A percentile compares a stretch with the other conserved stretches of the same genome.
Evolutionary conservation across 2,888 invertebrate species (phyloP).

Genomic region (Ptilodon capucinus): DNA sequence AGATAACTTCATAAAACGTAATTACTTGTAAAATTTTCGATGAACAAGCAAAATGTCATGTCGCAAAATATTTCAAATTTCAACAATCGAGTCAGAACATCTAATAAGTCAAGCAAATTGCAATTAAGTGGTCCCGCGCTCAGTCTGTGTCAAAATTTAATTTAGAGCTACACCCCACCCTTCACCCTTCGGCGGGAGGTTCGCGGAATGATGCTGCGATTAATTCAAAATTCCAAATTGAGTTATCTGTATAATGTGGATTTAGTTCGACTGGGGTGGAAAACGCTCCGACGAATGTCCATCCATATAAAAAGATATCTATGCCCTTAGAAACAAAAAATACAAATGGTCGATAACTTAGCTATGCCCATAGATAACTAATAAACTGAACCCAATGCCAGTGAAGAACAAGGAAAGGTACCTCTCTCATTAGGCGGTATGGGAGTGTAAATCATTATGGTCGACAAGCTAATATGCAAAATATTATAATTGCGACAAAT

Average conservation of each 20-base stretch:
- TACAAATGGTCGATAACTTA: too few species aligned
- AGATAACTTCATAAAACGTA: neutral
- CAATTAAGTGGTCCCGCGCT: slow-evolving; percentile 54
- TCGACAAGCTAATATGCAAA: too few species aligned
- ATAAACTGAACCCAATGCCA: too few species aligned
- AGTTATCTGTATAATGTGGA: slow-evolving; percentile 38
- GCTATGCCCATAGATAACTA: too few species aligned
- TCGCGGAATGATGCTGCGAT: slow-evolving; percentile 36
- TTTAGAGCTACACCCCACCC: slow-evolving; percentile 33
- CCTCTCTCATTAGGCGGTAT: too few species aligned
- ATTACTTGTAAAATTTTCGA: neutral
- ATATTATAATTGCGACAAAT: too few species aligned
- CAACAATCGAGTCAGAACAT: slow-evolving; percentile 31
- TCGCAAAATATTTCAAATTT: slow-evolving; percentile 23
- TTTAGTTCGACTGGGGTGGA: slow-evolving; percentile 15
- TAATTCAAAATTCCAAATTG: slow-evolving; percentile 53
- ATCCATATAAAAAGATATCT: too few species aligned
- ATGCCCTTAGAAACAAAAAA: too few species aligned
- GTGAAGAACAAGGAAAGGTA: too few species aligned
- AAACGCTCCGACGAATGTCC: too few species aligned
- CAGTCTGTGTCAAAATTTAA: slow-evolving; percentile 55
- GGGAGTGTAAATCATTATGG: too few species aligned
- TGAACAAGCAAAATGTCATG: slow-evolving; percentile 6
- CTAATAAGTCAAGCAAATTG: slow-evolving; percentile 58
- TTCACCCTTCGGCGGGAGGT: slow-evolving; percentile 12